Conservation (phyloP, 1,140 invertebrate genomes). For the Ectropis grisescens region DNA sequence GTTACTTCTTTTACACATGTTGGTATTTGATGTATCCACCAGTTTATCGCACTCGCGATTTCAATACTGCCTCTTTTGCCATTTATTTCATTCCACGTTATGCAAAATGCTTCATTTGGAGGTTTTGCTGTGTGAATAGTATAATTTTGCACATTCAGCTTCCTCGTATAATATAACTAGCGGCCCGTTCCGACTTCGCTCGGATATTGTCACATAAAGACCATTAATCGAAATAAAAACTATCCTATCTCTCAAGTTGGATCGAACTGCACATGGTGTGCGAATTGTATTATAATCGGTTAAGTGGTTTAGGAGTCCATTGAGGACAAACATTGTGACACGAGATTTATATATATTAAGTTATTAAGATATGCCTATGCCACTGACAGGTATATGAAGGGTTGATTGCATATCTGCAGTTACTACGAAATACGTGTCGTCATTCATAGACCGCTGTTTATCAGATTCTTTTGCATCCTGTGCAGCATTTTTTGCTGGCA, state of each 20-base stretch:
- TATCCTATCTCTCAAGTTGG: too few relatives aligned
- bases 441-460: neutral
- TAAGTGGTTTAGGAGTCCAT: too few relatives aligned
- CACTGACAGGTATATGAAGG: neutral
- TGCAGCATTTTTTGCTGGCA: neutral
- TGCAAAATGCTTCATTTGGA: slow-evolving; percentile 8
- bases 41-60: slow-evolving; percentile 8
- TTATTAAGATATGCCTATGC: neutral
- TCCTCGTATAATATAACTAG: neutral
- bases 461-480: neutral
- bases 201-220: too few relatives aligned
- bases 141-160: neutral
- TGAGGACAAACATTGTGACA: too few relatives aligned
- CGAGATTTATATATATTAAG: too few relatives aligned
- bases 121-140: slow-evolving; percentile 1
- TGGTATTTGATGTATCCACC: slow-evolving; percentile 7
- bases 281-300: too few relatives aligned
- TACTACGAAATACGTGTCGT: neutral
- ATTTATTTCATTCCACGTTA: slow-evolving; percentile 7
- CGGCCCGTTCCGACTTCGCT: too few relatives aligned
- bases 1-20: slow-evolving; percentile 5
- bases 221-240: too few relatives aligned
- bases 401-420: neutral
- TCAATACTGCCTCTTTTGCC: slow-evolving; percentile 9
- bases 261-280: too few relatives aligned